A percentile compares a stretch with the other conserved stretches of the same genome.
Evolutionary conservation across 2,888 invertebrate genomes (phyloP).

Genomic region (Apoda limacodes): DNA sequence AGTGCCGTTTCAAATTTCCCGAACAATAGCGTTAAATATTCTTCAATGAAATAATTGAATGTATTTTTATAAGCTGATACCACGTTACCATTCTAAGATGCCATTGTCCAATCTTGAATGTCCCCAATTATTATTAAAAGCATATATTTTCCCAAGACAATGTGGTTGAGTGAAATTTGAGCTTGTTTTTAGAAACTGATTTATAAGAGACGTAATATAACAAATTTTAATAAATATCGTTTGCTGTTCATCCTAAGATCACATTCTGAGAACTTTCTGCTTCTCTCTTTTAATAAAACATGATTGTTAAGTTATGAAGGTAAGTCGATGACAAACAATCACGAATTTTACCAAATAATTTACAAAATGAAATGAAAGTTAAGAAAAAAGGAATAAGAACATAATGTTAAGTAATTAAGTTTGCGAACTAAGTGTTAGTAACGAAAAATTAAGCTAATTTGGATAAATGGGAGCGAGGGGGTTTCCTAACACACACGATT

Average conservation of each 20-base stretch:
- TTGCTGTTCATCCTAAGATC: too few relatives aligned
- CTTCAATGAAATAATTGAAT: constrained; percentile 55
- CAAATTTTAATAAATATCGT: too few relatives aligned
- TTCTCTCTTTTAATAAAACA: too few relatives aligned
- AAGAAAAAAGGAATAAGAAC: constrained; percentile 26
- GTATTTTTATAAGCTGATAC: constrained; percentile 41
- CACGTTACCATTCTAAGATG: constrained; percentile 52
- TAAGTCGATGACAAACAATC: too few relatives aligned
- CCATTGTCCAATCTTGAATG: constrained; percentile 59
- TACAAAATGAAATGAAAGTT: constrained; percentile 22
- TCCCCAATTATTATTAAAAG: constrained; percentile 37
- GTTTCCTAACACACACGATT: constrained; percentile 51
- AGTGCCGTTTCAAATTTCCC: constrained; percentile 44
- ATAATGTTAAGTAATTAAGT: constrained; percentile 27
- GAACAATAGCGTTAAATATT: constrained; percentile 52
- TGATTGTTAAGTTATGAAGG: too few relatives aligned
- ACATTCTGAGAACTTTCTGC: too few relatives aligned
- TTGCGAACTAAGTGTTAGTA: constrained; percentile 20
- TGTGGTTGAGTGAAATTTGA: constrained; percentile 55
- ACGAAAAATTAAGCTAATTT: constrained; percentile 36
- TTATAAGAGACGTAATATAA: too few relatives aligned
- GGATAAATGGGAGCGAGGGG: constrained; percentile 53
- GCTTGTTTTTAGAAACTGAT: constrained; percentile 62
- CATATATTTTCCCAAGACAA: constrained; percentile 57
- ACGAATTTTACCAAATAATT: too few relatives aligned